Conservation (phyloP, 2,888 invertebrate genomes). For the Strigamia crassipes region DNA sequence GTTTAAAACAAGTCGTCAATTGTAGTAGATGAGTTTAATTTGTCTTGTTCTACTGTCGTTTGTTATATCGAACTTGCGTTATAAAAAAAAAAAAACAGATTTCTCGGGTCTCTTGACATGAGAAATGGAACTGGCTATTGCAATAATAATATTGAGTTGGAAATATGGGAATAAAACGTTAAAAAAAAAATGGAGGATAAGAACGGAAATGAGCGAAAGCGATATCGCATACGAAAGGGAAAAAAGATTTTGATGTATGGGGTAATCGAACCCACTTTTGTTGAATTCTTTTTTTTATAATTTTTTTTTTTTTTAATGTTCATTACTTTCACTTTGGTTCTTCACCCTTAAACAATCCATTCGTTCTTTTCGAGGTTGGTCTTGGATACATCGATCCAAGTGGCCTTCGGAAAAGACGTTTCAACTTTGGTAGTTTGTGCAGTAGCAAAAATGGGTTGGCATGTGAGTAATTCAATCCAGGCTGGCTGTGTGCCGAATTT, state of each 20-base stretch:
- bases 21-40: no score
- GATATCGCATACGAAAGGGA: neutral
- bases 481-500: slow-evolving; percentile 38
- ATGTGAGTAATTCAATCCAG: slow-evolving; percentile 40
- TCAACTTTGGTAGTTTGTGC: slow-evolving; percentile 30
- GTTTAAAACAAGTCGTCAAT: no score
- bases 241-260: neutral
- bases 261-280: neutral
- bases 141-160: no score
- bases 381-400: slow-evolving; percentile 24
- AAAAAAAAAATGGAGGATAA: no score
- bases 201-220: no score
- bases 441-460: slow-evolving; percentile 28
- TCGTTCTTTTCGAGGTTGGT: neutral
- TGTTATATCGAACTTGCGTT: no score
- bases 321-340: neutral
- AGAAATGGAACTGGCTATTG: no score
- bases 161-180: no score
- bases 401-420: slow-evolving; percentile 42
- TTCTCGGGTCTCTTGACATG: no score
- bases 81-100: no score
- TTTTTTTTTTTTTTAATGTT: neutral
- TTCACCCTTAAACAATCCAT: slow-evolving; percentile 34
- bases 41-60: no score
- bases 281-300: neutral